Conservation (phyloP, 2,888 invertebrate genomes). For the Sepiola atlantica region DNA sequence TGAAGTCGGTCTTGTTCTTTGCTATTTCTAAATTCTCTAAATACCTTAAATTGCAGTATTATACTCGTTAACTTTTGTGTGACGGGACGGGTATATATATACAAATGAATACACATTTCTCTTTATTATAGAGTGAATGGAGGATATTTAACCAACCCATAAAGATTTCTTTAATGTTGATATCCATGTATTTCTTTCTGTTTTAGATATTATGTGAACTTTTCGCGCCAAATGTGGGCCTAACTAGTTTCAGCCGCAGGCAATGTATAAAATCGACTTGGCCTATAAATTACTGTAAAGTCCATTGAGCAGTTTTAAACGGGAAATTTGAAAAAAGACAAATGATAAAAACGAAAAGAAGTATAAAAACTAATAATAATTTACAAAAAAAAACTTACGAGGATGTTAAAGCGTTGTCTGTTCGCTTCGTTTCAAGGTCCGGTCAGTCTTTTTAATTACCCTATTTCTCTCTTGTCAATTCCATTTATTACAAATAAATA, state of each 20-base stretch:
- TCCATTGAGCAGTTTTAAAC: neutral
- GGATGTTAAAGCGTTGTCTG: neutral
- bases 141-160: too few relatives aligned
- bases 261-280: neutral
- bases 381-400: neutral
- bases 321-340: too few relatives aligned
- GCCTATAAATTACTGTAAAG: neutral
- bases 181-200: neutral
- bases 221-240: neutral
- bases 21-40: too few relatives aligned
- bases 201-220: neutral
- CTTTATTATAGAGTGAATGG: too few relatives aligned
- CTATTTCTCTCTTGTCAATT: constrained; percentile 14
- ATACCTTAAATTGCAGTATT: too few relatives aligned
- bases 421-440: constrained; percentile 13
- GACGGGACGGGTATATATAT: too few relatives aligned
- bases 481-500: neutral
- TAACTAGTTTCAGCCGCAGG: neutral
- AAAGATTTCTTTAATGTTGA: too few relatives aligned
- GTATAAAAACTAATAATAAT: neutral
- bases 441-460: constrained; percentile 8
- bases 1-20: too few relatives aligned
- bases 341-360: too few relatives aligned
- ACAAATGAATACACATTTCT: too few relatives aligned
- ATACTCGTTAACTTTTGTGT: too few relatives aligned